Evolutionary conservation across 2,797 vertebrate species (phyloP).

Genomic region (Kryptopterus vitreolus): DNA sequence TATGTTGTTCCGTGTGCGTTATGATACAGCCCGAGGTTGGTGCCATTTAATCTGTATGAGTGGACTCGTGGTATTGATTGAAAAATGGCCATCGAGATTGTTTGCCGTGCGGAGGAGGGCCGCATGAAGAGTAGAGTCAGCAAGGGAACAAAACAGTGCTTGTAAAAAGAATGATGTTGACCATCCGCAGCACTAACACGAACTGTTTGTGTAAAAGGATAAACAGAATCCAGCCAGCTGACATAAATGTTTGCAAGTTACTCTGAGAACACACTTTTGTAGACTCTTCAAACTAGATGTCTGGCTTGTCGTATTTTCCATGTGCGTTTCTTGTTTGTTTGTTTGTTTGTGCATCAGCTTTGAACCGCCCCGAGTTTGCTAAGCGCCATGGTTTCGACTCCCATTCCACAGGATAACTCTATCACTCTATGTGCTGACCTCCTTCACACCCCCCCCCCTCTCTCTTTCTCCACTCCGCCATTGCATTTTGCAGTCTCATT

Average conservation of each 20-base stretch:
- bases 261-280: conserved; percentile 20
- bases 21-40: conserved; percentile 41
- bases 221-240: conserved; percentile 40
- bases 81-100: conserved; percentile 46
- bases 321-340: conserved; percentile 38
- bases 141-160: conserved; percentile 3
- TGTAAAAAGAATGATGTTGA: conserved; percentile 36
- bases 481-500: conserved; percentile 71
- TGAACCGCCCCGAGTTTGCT: conserved; percentile 48
- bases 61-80: conserved; percentile 49
- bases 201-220: conserved; percentile 44
- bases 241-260: conserved; percentile 34
- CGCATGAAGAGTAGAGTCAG: conserved; percentile 17
- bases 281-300: conserved; percentile 28
- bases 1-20: conserved; percentile 48
- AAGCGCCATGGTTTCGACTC: conserved; percentile 47
- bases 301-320: conserved; percentile 33
- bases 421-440: conserved; percentile 48
- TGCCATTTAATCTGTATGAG: conserved; percentile 54
- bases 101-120: conserved; percentile 20
- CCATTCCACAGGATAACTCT: conserved; percentile 56
- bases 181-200: conserved; percentile 34
- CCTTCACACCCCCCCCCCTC: conserved; percentile 54
- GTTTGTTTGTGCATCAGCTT: conserved; percentile 45
- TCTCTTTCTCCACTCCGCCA: conserved; percentile 67